Base-by-base conservation (phyloP, 1,140 invertebrate genomes). In the Scaptomyza hsui region DNA sequence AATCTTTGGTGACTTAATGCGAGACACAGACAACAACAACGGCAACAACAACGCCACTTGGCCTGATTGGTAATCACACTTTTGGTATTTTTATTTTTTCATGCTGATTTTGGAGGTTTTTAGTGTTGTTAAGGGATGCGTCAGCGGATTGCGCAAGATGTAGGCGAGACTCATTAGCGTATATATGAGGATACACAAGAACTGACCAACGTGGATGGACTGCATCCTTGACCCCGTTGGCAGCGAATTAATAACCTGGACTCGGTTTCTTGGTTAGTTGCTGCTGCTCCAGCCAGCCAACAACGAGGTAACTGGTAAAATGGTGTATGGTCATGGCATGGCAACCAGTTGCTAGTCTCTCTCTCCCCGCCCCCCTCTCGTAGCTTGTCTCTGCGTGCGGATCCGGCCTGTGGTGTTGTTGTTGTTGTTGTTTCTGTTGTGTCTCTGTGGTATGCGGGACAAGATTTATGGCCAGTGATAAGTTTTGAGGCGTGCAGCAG, bases 401-500 rank as follows among this genome's bases (percentile, higher is more conserved):
- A 72, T 77, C 79, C 75, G 65, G 52, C 65, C 79, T 69, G 32
- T 71, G n/a, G n/a, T n/a, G n/a, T n/a, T n/a, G 75, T 56, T 59
- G 26, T 29, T 21, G 19, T 6, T 29, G 26, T 72, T 74, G 78
- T 56, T 52, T 64, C 65, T 82, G 60, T 53, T 42, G 61, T 55
- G 26, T 59, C 48, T 41, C 35, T 51, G 1, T 29, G 63, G 70
- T 67, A 72, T 67, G 70, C 73, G 52, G 73, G 62, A 59, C 59
- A 72, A 85, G 81, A 85, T 85, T 85, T 85, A 85, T 85, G 81
- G 81, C 82, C 77, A 72, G 77, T 85, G 81, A 85, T 85, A 85
- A 85, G 82, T 86, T 82, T 80, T 71, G 82, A 85, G 81, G 81
- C 81, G 82, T 86, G 81, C 81, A n/a, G n/a, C n/a, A n/a, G n/a